These are phyloP conservation scores for Eilema depressum DNA, from an alignment of 2,888 invertebrate genomes.

Conservation along the genomic window DNA sequence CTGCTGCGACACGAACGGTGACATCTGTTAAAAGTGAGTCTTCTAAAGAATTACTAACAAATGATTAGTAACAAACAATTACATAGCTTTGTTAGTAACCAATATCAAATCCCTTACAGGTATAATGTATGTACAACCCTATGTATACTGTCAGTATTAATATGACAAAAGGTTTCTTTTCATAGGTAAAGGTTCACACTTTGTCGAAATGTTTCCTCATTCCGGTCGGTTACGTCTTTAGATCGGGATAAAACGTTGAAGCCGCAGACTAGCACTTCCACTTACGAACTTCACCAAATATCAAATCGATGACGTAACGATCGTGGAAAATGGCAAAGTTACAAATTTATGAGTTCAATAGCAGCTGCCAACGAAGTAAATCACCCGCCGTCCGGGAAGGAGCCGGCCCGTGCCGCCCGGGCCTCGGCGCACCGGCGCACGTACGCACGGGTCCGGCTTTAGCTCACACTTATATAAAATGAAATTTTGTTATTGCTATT, in stretches of 20 bases:
- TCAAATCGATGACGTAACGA: conserved; percentile 5
- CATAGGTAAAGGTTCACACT: too few relatives aligned
- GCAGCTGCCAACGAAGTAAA: conserved; percentile 12
- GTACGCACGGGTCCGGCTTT: too few relatives aligned
- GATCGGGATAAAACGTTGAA: neutral
- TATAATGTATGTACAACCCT: too few relatives aligned
- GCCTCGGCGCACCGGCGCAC: neutral
- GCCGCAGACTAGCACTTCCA: neutral
- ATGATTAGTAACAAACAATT: too few relatives aligned
- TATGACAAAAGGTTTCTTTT: neutral
- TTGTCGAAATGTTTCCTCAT: neutral
- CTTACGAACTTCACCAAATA: neutral
- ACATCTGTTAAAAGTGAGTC: too few relatives aligned
- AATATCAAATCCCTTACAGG: too few relatives aligned
- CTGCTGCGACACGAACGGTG: too few relatives aligned
- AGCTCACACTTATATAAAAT: neutral
- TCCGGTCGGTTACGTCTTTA: neutral
- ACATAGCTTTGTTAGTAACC: too few relatives aligned
- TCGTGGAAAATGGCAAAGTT: neutral
- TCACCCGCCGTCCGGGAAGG: conserved; percentile 8
- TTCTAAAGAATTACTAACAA: too few relatives aligned
- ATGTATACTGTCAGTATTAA: neutral
- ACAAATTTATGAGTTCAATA: conserved; percentile 13
- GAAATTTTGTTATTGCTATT: too few relatives aligned
- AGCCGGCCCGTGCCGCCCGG: neutral